Evolutionary conservation across 2,797 vertebrate species (phyloP).

Genomic region (Alfaro cultratus): DNA sequence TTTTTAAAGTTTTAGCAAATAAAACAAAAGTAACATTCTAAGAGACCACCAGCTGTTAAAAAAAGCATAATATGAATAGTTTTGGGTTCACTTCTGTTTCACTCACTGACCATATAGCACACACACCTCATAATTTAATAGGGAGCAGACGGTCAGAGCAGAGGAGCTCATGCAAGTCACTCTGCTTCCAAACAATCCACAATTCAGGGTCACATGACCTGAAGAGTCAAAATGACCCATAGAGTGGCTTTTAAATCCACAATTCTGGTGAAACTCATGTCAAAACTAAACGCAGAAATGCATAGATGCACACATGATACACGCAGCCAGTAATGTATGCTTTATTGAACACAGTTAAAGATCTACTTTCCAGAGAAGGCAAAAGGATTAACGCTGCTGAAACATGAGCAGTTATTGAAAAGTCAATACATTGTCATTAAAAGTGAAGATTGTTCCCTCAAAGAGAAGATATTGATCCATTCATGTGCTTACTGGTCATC

Average conservation of each 20-base stretch:
- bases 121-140: slow-evolving; percentile 72
- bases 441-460: slow-evolving; percentile 79
- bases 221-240: slow-evolving; percentile 20
- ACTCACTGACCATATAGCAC: slow-evolving; percentile 42
- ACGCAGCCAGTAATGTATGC: slow-evolving; percentile 23
- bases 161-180: slow-evolving; percentile 50
- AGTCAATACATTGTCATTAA: slow-evolving; percentile 84
- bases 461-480: slow-evolving; percentile 79
- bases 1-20: not conserved
- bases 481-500: slow-evolving; percentile 78
- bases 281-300: not conserved
- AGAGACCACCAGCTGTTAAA: slow-evolving; percentile 18
- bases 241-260: slow-evolving; percentile 23
- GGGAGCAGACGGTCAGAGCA: slow-evolving; percentile 63
- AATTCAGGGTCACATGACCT: slow-evolving; percentile 41
- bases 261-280: slow-evolving; percentile 10
- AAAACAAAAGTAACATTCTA: slow-evolving; percentile 3
- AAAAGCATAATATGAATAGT: slow-evolving; percentile 38
- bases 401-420: slow-evolving; percentile 83
- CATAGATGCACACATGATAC: slow-evolving; percentile 18
- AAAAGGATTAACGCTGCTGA: slow-evolving; percentile 78
- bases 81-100: slow-evolving; percentile 37
- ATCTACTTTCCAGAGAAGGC: slow-evolving; percentile 63
- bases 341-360: slow-evolving; percentile 33
- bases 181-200: slow-evolving; percentile 54